Evolutionary conservation across 2,797 vertebrate species (phyloP).

Genomic region (Enteromius anoplus): DNA sequence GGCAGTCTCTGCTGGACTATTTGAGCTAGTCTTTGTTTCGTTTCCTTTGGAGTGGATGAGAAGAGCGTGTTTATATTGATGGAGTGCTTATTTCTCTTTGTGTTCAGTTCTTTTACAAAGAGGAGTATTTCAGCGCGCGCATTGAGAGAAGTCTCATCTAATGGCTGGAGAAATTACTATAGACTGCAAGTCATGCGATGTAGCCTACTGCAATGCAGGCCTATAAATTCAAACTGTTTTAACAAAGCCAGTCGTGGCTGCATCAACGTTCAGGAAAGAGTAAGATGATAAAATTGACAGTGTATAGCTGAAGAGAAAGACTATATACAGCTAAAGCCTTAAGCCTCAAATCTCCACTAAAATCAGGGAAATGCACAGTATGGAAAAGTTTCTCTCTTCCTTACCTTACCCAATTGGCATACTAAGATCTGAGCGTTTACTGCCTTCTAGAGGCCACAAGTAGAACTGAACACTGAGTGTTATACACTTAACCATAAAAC

Average conservation of each 20-base stretch:
- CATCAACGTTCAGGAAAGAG: not conserved
- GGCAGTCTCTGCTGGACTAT: not conserved
- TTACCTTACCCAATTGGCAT: not conserved
- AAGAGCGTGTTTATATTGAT: slow-evolving; percentile 37
- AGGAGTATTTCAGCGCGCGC: not conserved
- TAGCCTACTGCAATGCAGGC: not conserved
- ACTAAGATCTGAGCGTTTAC: slow-evolving; percentile 1
- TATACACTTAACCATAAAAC: not conserved
- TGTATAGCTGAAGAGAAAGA: not conserved
- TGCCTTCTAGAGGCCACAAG: slow-evolving; percentile 5
- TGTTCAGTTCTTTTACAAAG: slow-evolving; percentile 21
- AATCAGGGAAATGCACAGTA: not conserved
- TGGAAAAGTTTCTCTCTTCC: not conserved
- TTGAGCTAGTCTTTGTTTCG: slow-evolving; percentile 25
- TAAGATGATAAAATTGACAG: not conserved
- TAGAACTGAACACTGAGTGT: not conserved
- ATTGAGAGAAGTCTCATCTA: slow-evolving; percentile 14
- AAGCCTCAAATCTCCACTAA: not conserved
- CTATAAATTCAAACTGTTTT: not conserved
- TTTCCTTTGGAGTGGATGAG: slow-evolving; percentile 27
- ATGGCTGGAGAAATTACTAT: slow-evolving; percentile 18
- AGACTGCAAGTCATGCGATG: not conserved
- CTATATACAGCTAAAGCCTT: not conserved
- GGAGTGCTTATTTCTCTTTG: slow-evolving; percentile 29
- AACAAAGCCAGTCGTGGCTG: not conserved